phyloP scores from a whole-genome alignment of 2,113 vertebrate species.

The Sardina pilchardus region DNA sequence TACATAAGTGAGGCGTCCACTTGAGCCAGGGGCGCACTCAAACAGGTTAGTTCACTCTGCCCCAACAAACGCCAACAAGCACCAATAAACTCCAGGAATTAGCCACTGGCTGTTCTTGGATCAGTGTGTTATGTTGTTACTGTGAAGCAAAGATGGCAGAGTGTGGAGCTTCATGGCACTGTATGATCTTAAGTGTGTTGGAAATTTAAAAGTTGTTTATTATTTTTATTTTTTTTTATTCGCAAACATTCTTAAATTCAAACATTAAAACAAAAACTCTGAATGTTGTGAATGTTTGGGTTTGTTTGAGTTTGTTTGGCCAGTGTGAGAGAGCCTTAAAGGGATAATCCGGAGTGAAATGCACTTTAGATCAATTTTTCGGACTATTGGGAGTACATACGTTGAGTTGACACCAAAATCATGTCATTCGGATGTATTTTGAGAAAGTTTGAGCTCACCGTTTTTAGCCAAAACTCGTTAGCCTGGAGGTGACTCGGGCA shows the following conservation, averaged over 20 bases:
- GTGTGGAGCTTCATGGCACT: neutral
- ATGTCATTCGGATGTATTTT: no score
- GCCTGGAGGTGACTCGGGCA: no score
- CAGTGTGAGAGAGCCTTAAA: neutral
- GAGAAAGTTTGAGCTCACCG: no score
- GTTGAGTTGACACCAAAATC: no score
- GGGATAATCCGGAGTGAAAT: no score
- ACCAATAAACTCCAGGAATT: neutral
- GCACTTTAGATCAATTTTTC: no score
- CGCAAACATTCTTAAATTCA: neutral
- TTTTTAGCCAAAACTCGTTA: no score
- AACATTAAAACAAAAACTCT: neutral
- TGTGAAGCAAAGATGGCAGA: neutral
- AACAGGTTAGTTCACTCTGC: neutral
- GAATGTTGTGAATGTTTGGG: neutral
- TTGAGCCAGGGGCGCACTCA: constrained; percentile 10
- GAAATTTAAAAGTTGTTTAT: neutral
- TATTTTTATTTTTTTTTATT: no score
- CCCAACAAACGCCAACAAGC: neutral
- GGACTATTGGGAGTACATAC: no score
- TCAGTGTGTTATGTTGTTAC: neutral
- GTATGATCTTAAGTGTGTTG: neutral
- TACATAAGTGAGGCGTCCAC: constrained; percentile 5
- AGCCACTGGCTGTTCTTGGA: neutral
- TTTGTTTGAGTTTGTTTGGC: constrained; percentile 3